Percentiles rank a stretch among this genome's conserved stretches.
Evolutionary conservation across 2,113 vertebrate species (phyloP).

Genomic region (Hippolais icterina): DNA sequence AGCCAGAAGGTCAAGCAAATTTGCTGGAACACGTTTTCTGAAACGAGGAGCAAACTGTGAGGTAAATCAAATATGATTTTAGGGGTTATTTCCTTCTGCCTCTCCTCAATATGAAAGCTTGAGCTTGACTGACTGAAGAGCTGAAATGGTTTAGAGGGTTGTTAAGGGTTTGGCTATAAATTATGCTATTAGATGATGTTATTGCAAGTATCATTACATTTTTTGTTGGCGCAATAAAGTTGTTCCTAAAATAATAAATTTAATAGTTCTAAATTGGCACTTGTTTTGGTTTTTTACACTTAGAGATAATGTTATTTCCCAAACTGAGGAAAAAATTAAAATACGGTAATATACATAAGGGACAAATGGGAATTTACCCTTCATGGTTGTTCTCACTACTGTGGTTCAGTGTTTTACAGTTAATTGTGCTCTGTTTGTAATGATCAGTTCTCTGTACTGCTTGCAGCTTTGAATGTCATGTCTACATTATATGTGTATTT

Average conservation of each 20-base stretch:
- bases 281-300: neutral
- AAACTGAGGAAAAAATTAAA: neutral
- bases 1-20: constrained; percentile 94
- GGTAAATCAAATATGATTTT: constrained; percentile 73
- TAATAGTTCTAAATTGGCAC: neutral
- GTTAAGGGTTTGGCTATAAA: neutral
- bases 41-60: constrained; percentile 96
- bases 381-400: neutral
- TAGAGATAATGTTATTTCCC: neutral
- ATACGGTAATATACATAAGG: neutral
- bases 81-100: neutral
- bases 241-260: neutral
- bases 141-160: neutral
- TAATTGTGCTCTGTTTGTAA: neutral
- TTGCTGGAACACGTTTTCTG: constrained; percentile 96
- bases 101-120: neutral
- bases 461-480: neutral
- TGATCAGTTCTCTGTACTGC: neutral
- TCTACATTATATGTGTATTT: neutral
- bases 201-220: neutral
- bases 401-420: neutral
- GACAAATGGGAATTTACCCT: neutral
- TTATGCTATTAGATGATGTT: neutral
- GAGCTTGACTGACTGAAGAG: neutral
- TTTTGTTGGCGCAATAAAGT: neutral